Conservation (phyloP, 2,113 vertebrate genomes). For the Grantiella picta region DNA sequence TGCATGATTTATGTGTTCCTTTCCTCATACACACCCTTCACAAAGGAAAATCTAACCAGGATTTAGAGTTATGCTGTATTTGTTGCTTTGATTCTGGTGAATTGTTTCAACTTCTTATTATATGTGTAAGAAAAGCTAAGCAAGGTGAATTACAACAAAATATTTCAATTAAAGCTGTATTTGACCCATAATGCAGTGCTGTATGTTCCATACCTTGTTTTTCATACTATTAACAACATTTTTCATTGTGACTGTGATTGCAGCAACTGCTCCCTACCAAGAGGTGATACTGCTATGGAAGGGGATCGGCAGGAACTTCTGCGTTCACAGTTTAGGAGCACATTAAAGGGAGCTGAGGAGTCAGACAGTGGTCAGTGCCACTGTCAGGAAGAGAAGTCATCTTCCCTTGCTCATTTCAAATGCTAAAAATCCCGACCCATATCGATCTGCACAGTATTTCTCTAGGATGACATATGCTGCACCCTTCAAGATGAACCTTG, state of each 20-base stretch:
- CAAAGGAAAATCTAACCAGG: not conserved
- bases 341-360: not conserved
- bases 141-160: not conserved
- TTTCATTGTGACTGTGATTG: not conserved
- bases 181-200: not conserved
- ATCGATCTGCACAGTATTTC: not conserved
- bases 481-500: not conserved
- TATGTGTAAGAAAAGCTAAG: not conserved
- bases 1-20: not conserved
- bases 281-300: not conserved
- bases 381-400: not conserved
- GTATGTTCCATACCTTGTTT: not conserved
- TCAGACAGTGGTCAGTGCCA: not conserved
- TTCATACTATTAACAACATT: not conserved
- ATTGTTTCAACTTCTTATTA: not conserved
- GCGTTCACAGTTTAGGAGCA: not conserved
- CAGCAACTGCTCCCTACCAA: not conserved
- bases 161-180: not conserved
- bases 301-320: not conserved
- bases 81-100: not conserved
- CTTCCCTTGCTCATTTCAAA: not conserved
- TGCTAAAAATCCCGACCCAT: not conserved
- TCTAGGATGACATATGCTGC: not conserved
- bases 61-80: not conserved
- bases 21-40: not conserved